These are phyloP conservation scores for Drosophila bocki DNA, from an alignment of 1,140 invertebrate genomes.

Conservation along the genomic window DNA sequence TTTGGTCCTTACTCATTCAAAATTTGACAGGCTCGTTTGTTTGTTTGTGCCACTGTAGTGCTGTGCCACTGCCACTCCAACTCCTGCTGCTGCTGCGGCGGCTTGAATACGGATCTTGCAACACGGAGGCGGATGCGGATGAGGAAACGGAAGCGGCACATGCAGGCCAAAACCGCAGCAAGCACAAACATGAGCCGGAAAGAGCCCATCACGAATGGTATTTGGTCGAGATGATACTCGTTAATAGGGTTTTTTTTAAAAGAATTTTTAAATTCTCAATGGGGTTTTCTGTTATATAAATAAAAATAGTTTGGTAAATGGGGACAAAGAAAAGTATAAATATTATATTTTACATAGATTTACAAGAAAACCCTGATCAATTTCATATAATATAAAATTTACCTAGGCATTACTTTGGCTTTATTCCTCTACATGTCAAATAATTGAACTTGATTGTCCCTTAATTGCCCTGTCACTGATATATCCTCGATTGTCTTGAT, in stretches of 20 bases:
- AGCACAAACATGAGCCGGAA: conserved; percentile 45
- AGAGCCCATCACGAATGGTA: background rate
- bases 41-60: conserved; percentile 48
- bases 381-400: conserved; percentile 9
- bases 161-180: conserved; percentile 71
- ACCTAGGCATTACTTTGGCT: background rate
- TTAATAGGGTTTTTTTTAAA: background rate
- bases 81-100: conserved; percentile 29
- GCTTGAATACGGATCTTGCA: conserved; percentile 59
- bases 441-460: conserved; percentile 36
- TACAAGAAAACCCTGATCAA: background rate
- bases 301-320: no score
- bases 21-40: conserved; percentile 83
- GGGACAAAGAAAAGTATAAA: no score
- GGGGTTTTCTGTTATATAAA: no score
- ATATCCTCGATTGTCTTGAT: conserved; percentile 27
- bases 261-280: background rate
- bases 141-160: conserved; percentile 78
- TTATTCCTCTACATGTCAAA: background rate
- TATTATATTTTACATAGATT: no score
- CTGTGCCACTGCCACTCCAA: conserved; percentile 1
- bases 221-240: conserved; percentile 4
- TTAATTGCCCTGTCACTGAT: conserved; percentile 49
- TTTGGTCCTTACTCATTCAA: conserved; percentile 83
- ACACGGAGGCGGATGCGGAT: conserved; percentile 58